Evolutionary conservation across 2,797 vertebrate genomes (phyloP), one percentile per base, ranked within the genome.

Genomic region (Sylvilagus floridanus): DNA sequence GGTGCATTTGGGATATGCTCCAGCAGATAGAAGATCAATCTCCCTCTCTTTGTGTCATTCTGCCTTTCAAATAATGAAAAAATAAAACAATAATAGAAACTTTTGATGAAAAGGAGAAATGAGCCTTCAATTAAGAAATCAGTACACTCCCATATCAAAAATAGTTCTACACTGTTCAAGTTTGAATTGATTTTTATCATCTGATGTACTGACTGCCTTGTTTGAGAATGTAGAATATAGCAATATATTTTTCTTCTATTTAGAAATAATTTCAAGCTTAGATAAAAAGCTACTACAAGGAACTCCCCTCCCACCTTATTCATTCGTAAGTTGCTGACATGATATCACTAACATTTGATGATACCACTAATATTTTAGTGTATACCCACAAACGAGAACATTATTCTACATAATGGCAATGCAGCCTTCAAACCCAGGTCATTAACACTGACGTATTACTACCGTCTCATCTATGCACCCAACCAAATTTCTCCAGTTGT

Each of bases 151-250:
- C 1, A 37, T 4, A 35, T 76, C 8, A 60, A 75, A 92, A 88
- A 71, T 7, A 17, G 30, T 14, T 12, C 21, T 47, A n/a, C 1
- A 0, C 28, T 68, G 42, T 77, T 92, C 91, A 73, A 26, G 57
- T 90, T 93, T 93, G 52, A 57, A 62, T 79, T 83, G 65, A 50
- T 24, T 92, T 96, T 93, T 57, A 37, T 17, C 60, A 65, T 35
- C 22, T 2, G 4, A 21, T 30, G 24, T 26, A 66, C 2, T 14
- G 13, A 5, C 50, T 90, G 0, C 30, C 6, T 30, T 42, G n/a
- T 47, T 82, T 66, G 12, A 82, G 35, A 83, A 79, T 52, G 10
- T 26, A 85, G 60, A 62, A 21, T 9, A 21, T 24, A 3, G 24
- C 19, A 19, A 0, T 28, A 30, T 7, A 32, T n/a, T 32, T 37